A percentile compares a stretch with the other conserved stretches of the same genome.
Evolutionary conservation across 2,888 invertebrate genomes (phyloP).

Genomic region (Terebella lapidaria): DNA sequence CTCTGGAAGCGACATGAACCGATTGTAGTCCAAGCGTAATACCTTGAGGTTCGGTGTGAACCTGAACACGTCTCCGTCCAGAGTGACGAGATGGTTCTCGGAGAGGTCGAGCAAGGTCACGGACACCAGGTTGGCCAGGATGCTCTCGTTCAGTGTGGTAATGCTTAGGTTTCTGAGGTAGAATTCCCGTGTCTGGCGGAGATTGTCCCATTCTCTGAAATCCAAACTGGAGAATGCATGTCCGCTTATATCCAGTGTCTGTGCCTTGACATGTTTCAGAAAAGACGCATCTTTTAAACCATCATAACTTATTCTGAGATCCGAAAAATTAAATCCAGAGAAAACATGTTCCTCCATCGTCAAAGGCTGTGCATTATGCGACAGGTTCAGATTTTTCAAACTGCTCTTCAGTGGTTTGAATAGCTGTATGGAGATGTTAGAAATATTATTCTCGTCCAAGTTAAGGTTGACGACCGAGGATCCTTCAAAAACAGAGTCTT

Average conservation of each 20-base stretch:
- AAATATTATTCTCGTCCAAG: constrained; percentile 7
- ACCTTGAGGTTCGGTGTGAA: constrained; percentile 6
- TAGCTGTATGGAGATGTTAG: not conserved
- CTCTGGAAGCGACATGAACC: constrained; percentile 12
- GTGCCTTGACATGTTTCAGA: constrained; percentile 7
- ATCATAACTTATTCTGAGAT: constrained; percentile 4
- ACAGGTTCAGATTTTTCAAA: constrained; percentile 8
- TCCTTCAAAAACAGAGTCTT: constrained; percentile 4
- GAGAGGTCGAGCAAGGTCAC: constrained; percentile 13
- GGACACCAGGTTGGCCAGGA: constrained; percentile 3
- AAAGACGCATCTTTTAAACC: constrained; percentile 10
- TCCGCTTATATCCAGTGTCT: constrained; percentile 14
- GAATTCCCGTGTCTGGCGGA: constrained; percentile 4
- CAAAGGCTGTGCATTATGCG: constrained; percentile 11
- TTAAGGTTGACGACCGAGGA: constrained; percentile 4
- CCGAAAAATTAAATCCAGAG: constrained; percentile 6
- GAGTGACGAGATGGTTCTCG: constrained; percentile 7
- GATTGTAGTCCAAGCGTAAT: constrained; percentile 14
- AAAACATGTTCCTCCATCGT: constrained; percentile 10
- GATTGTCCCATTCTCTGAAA: constrained; percentile 1
- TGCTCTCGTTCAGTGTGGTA: constrained; percentile 1
- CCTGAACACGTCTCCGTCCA: constrained; percentile 9
- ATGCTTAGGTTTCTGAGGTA: constrained; percentile 5
- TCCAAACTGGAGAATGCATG: constrained; percentile 10
- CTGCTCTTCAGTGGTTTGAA: constrained; percentile 9